Conservation (phyloP, 2,113 vertebrate species). For the Notechis scutatus region DNA sequence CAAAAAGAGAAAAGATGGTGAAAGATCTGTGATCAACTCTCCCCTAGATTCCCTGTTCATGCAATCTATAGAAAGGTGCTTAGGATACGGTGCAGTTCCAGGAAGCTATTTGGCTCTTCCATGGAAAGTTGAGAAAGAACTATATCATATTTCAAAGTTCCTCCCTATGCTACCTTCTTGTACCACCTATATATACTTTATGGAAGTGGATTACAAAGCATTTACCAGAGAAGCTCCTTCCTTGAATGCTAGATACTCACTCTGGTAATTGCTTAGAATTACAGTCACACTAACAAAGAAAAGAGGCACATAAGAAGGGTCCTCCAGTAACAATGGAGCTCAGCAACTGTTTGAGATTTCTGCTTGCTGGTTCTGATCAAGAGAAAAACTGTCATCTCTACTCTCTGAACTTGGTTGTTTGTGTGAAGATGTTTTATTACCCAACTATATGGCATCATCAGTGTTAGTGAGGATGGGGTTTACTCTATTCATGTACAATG, state of each 20-base stretch:
- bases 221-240: not conserved
- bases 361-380: not conserved
- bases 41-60: not conserved
- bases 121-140: not conserved
- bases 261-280: not conserved
- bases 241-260: not conserved
- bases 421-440: not conserved
- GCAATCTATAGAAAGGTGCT: not conserved
- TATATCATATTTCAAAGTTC: not conserved
- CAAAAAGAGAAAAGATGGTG: too few species aligned
- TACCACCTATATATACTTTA: not conserved
- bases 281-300: not conserved
- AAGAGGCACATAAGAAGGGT: not conserved
- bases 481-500: not conserved
- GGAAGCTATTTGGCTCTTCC: not conserved
- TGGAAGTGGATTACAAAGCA: not conserved
- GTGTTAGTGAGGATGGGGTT: not conserved
- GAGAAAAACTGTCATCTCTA: not conserved
- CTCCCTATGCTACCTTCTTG: not conserved
- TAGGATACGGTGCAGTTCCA: not conserved
- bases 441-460: not conserved
- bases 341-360: not conserved
- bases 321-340: not conserved
- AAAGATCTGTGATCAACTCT: too few species aligned
- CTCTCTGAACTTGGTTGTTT: not conserved